Conservation (phyloP, 2,888 invertebrate genomes). For the Ptilodon capucinus region DNA sequence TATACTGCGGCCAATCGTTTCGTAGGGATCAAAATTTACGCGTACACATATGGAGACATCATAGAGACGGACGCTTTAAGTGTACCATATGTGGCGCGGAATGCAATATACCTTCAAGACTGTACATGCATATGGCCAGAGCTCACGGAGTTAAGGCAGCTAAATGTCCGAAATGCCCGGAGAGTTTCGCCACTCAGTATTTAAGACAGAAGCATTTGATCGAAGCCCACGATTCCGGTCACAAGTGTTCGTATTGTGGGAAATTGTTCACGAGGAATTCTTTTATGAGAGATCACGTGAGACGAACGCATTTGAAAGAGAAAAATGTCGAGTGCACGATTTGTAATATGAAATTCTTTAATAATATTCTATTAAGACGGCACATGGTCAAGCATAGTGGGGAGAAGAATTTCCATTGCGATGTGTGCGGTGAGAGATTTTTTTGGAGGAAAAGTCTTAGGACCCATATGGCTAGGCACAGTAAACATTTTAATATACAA, state of each 20-base stretch:
- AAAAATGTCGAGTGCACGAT: conserved; percentile 72
- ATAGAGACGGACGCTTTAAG: conserved; percentile 68
- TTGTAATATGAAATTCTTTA: conserved; percentile 74
- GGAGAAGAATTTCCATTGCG: conserved; percentile 82
- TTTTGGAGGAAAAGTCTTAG: conserved; percentile 84
- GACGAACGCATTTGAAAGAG: conserved; percentile 71
- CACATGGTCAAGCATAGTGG: conserved; percentile 78
- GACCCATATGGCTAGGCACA: conserved; percentile 78
- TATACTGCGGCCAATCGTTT: conserved; percentile 72
- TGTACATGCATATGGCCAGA: conserved; percentile 76
- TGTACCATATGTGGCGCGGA: conserved; percentile 68
- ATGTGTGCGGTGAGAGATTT: conserved; percentile 83
- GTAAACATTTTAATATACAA: conserved; percentile 40
- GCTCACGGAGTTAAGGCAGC: conserved; percentile 72
- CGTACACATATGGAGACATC: conserved; percentile 74
- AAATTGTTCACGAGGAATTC: conserved; percentile 69
- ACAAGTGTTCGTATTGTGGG: conserved; percentile 70
- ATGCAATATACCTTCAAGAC: conserved; percentile 70
- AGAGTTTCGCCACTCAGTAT: conserved; percentile 77
- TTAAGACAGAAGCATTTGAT: conserved; percentile 79
- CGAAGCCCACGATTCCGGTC: conserved; percentile 73
- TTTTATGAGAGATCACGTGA: conserved; percentile 68
- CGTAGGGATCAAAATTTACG: conserved; percentile 71
- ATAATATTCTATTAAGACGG: conserved; percentile 63
- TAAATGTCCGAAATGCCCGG: conserved; percentile 69